Percentiles rank a stretch among this genome's conserved stretches.
These are phyloP conservation scores for Delphinus delphis DNA, from an alignment of 2,113 vertebrate genomes.

Conservation along the genomic window DNA sequence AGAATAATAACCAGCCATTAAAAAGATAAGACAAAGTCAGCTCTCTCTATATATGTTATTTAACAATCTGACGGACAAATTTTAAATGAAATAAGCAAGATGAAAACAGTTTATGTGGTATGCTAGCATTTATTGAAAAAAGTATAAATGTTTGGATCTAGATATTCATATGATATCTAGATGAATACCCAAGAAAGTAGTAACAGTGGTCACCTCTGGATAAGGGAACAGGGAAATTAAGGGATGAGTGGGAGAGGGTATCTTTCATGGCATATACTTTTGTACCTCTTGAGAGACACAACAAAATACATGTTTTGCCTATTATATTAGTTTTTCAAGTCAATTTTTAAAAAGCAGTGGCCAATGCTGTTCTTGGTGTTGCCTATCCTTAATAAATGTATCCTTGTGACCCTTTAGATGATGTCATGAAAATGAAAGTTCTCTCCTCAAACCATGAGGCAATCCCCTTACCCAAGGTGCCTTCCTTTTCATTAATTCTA, in stretches of 20 bases:
- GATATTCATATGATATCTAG: background rate
- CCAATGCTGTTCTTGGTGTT: background rate
- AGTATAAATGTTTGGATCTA: background rate
- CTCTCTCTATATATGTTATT: background rate
- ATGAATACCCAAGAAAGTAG: background rate
- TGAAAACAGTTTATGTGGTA: background rate
- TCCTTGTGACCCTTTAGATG: background rate
- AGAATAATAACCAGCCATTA: background rate
- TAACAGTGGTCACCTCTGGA: background rate
- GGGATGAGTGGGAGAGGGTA: background rate
- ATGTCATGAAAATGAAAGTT: background rate
- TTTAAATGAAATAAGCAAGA: background rate
- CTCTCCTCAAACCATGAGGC: background rate
- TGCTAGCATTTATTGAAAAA: background rate
- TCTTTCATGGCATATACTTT: background rate
- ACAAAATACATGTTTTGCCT: background rate
- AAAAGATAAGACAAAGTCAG: background rate
- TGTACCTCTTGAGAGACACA: background rate
- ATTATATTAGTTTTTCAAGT: background rate
- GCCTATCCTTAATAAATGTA: background rate
- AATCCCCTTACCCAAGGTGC: background rate
- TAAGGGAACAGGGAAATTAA: background rate
- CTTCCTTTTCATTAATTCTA: background rate
- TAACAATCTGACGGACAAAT: background rate
- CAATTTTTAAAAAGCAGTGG: background rate